Evolutionary conservation across 1,140 invertebrate species (phyloP), one percentile per base, ranked within the genome.

Genomic region (Lysiphlebus fabarum): DNA sequence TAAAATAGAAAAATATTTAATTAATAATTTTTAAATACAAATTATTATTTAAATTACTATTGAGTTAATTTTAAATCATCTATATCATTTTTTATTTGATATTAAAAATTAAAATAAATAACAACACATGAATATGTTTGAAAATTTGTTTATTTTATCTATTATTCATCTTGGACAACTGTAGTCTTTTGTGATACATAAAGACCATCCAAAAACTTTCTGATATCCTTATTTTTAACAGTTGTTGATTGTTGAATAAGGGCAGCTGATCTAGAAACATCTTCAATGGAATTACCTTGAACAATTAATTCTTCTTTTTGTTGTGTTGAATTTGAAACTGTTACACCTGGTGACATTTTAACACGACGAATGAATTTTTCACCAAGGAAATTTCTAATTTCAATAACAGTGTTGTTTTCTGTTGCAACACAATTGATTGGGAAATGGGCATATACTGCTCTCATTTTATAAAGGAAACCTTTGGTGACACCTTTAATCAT

Each of bases 361-460:
- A 99, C 96, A 70, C 90, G 86, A 56, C 98, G 86, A 68, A 98
- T 95, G 80, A 87, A 96, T 76, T 99, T 99, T 74, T 99, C 97
- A 41, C 98, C 98, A 76, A 99, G 87, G 82, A 99, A 99, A 80
- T 99, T 99, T 77, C 97, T 86, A 74, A 99, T 96, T 84, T 98
- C 95, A 78, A 98, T 92, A 9, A 95, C 82, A 5, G 86, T 79
- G 75, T 96, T 95, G 58, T 85, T 87, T 68, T 99, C 92, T 17
- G 89, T 91, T n/a, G 96, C 95, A 12, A 96, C 92, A 78, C 97
- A 95, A 79, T 99, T 99, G 74, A 99, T 99, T 74, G 98, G 98
- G 83, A 99, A 99, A 84, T 99, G 98, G 79, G 97, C 97, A 80
- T 99, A 99, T 65, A 99, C 98, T 59, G 96, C 94, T 74, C 96